Base-by-base conservation (phyloP, 2,113 vertebrate species). In the Centropristis striata region DNA sequence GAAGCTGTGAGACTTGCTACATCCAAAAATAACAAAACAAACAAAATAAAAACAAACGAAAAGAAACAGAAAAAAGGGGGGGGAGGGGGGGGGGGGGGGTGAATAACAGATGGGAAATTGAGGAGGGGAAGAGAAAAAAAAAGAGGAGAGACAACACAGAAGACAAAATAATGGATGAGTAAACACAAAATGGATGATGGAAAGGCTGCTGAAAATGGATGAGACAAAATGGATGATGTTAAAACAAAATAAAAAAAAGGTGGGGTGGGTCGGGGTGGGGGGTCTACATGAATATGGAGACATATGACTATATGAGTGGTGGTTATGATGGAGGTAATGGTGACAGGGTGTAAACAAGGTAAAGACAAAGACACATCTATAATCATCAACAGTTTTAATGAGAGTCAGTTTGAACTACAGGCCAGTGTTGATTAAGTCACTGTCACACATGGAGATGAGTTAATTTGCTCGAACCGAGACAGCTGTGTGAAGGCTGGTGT, bases 1-100 rank as follows among this genome's bases (percentile, higher is more conserved):
- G 97, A 95, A 99, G 97, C 94, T 99, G 98, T 91, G 98, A 99
- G 91, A 99, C 98, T 98, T 98, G 97, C 97, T 96, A 95, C 96
- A 95, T 94, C 88, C 91, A 85, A 88, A 92, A 94, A 93, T 82
- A 91, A 86, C 85, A 90, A 89, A 92, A 92, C 2, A 88, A 93
- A 93, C 25, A 79, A 88, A 90, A 88, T 76, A 25, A 89, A 84
- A 86, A 87, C 80, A 83, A 85, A 86, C 84, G 84, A 86, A 75
- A 72, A 75, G 18, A 75, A 77, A 68, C n/a, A 80, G 51, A 86
- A 82, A 77, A 25, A 55, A 83, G 74, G 70, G 71, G 77, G 83
- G 78, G 92, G 90, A 90, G 84, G 74, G 70, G 71, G 77, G 83
- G 78, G n/a, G 84, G 74, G 70, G 71, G 77, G 83, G 78, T 92